These are phyloP conservation scores for Drosophila nannoptera DNA, from an alignment of 1,140 invertebrate genomes.

Conservation along the genomic window DNA sequence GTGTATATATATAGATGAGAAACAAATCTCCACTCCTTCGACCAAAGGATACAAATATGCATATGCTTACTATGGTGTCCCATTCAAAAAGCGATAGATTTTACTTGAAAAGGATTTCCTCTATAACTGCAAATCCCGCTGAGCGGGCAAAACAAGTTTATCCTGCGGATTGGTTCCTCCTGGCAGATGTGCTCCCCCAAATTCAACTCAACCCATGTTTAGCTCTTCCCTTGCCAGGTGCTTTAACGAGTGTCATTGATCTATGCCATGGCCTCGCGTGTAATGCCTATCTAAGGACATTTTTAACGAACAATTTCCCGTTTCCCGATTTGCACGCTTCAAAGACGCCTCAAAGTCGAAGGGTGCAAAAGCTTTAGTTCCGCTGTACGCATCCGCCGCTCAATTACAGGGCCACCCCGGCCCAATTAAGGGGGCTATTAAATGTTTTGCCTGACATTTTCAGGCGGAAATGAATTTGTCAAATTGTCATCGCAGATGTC, in stretches of 20 bases:
- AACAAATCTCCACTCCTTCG: too few species aligned
- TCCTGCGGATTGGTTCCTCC: too few species aligned
- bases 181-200: too few species aligned
- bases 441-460: slow-evolving; percentile 21
- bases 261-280: background rate
- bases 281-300: slow-evolving; percentile 20
- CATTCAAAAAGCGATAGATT: too few species aligned
- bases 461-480: slow-evolving; percentile 71
- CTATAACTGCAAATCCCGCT: too few species aligned
- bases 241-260: slow-evolving; percentile 8
- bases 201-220: too few species aligned
- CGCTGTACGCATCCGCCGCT: slow-evolving; percentile 22
- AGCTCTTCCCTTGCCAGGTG: background rate
- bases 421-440: slow-evolving; percentile 31
- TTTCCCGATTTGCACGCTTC: slow-evolving; percentile 55
- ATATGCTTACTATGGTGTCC: too few species aligned
- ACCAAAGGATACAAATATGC: too few species aligned
- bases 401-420: slow-evolving; percentile 6
- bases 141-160: too few species aligned
- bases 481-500: slow-evolving; percentile 37
- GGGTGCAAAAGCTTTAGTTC: slow-evolving; percentile 27
- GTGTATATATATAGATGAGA: too few species aligned
- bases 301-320: slow-evolving; percentile 67
- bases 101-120: too few species aligned
- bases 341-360: slow-evolving; percentile 28